phyloP scores from a whole-genome alignment of 1,140 invertebrate genomes.

The Zaprionus capensis region DNA sequence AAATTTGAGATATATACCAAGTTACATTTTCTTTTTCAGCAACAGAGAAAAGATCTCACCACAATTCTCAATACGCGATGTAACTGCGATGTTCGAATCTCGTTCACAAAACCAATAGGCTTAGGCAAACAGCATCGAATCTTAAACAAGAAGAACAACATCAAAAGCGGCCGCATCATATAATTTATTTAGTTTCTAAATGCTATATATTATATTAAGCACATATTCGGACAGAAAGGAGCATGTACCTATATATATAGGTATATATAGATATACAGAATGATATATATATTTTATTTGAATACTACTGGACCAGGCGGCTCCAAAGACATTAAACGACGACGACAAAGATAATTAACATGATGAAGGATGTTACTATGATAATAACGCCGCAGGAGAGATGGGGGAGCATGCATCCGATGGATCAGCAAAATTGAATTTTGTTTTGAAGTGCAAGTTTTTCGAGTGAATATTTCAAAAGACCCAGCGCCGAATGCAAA shows the following conservation, averaged over 20 bases:
- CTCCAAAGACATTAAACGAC: constrained; percentile 70
- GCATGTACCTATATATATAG: background rate
- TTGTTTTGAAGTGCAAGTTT: constrained; percentile 54
- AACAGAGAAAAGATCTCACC: constrained; percentile 88
- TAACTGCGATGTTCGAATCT: constrained; percentile 91
- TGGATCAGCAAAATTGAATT: constrained; percentile 68
- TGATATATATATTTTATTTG: constrained; percentile 26
- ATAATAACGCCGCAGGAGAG: constrained; percentile 49
- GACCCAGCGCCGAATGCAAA: constrained; percentile 60
- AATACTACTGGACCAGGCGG: constrained; percentile 55
- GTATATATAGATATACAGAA: constrained; percentile 9
- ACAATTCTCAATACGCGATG: constrained; percentile 90
- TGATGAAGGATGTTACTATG: background rate
- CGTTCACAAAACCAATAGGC: constrained; percentile 85
- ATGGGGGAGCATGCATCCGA: constrained; percentile 34
- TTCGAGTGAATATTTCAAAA: constrained; percentile 53
- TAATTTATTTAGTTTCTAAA: constrained; percentile 55
- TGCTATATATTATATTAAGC: constrained; percentile 21
- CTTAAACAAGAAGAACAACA: constrained; percentile 38
- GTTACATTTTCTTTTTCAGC: constrained; percentile 75
- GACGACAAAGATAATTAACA: constrained; percentile 1
- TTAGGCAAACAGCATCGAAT: constrained; percentile 67
- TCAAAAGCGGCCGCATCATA: constrained; percentile 29
- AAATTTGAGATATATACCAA: constrained; percentile 1
- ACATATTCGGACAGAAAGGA: constrained; percentile 8